These are phyloP conservation scores for Amazona vittata DNA, from an alignment of 2,113 vertebrate genomes.

Conservation along the genomic window DNA sequence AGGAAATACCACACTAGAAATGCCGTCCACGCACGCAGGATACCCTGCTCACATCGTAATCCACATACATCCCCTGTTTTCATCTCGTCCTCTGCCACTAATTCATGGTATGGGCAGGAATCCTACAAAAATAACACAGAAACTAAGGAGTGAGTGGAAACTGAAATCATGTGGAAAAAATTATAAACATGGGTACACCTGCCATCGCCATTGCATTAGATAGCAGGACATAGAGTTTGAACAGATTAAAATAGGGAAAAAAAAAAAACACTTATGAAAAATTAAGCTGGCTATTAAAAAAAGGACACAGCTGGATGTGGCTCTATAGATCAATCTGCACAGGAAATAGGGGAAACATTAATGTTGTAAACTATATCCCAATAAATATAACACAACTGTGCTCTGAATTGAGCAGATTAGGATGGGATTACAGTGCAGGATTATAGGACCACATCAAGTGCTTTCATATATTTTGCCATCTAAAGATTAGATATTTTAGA, in stretches of 20 bases:
- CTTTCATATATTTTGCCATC: not conserved
- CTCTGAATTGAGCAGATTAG: not conserved
- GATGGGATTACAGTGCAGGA: not conserved
- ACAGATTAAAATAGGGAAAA: not conserved
- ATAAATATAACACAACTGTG: not conserved
- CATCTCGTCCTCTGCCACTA: rapidly evolving
- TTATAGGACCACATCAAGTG: not conserved
- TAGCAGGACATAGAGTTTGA: rapidly evolving
- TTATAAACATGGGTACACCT: not conserved
- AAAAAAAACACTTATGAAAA: too few species aligned
- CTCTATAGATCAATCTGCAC: not conserved
- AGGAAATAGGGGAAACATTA: not conserved
- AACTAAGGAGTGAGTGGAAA: not conserved
- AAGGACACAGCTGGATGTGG: not conserved
- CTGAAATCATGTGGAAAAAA: not conserved
- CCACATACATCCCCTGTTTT: not conserved
- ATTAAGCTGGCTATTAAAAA: rapidly evolving
- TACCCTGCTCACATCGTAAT: not conserved
- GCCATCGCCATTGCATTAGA: not conserved
- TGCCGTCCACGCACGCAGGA: rapidly evolving
- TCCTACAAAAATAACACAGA: not conserved
- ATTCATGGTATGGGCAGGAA: not conserved
- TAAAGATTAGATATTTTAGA: conserved; percentile 27
- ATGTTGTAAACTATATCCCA: not conserved
- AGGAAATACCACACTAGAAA: not conserved